Evolutionary conservation across 2,797 vertebrate species (phyloP), one percentile per base, ranked within the genome.

Genomic region (Thripadectes ignobilis): DNA sequence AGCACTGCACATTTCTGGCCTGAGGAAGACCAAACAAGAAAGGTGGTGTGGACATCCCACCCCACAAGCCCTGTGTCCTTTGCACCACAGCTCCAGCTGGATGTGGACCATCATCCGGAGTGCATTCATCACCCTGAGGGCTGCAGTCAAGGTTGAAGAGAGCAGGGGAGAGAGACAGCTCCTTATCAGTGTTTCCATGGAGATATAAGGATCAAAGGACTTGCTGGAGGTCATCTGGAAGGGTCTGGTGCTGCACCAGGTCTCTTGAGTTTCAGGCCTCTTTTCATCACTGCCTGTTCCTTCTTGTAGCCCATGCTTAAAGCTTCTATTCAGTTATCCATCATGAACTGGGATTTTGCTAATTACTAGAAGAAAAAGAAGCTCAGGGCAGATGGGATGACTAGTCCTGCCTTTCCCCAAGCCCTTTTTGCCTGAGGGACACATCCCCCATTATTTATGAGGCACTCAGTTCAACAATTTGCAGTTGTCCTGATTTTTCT

Each of bases 341-440:
- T 39, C 77, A 93, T 77, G 95, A 88, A 89, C 77, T 95, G 91
- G 81, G 86, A 65, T 85, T 95, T 94, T 92, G 65, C 72, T 92
- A 89, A 94, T 95, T 95, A 80, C 71, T 79, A 62, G 46, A 85
- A 87, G 74, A 73, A 79, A 92, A 46, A 30, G 67, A 87, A 93
- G 81, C 71, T 86, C 41, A 30, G 63, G 61, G 86, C 81, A 72
- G 36, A 61, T 15, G 39, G 41, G 13, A 10, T 63, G 72, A 75
- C 46, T 68, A 19, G 46, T 81, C 45, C 77, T 85, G 55, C 61
- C 29, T 52, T 89, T 71, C 46, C 52, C 30, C 34, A 62, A 61
- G 43, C 57, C 48, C 66, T 3, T 79, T 52, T 63, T 92, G 61
- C 61, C 61, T 24, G 14, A 74, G 68, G 77, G 95, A 49, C 61